These are phyloP conservation scores for Heliconius ethilla DNA, from an alignment of 2,888 invertebrate species.

Conservation along the genomic window DNA sequence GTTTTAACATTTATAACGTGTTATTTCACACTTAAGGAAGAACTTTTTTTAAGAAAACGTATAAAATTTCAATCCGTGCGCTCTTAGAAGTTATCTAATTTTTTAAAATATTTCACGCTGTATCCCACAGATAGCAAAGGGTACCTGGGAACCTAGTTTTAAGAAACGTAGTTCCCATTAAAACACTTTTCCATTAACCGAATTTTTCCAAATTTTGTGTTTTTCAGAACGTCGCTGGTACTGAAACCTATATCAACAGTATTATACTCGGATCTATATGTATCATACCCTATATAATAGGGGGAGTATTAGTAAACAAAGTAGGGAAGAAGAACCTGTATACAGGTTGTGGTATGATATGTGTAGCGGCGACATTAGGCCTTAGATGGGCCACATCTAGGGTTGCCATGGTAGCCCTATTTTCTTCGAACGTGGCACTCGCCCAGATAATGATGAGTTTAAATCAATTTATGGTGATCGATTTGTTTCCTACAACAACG, in stretches of 20 bases:
- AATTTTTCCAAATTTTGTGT: no score
- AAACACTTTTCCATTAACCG: no score
- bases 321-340: conserved; percentile 61
- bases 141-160: no score
- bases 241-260: conserved; percentile 59
- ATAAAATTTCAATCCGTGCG: no score
- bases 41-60: neutral
- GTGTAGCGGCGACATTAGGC: conserved; percentile 51
- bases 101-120: no score
- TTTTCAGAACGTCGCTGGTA: conserved; percentile 56
- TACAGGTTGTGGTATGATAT: conserved; percentile 48
- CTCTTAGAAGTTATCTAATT: no score
- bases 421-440: conserved; percentile 57
- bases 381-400: conserved; percentile 59
- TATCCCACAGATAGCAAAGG: no score
- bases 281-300: conserved; percentile 52
- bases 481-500: conserved; percentile 60
- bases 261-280: conserved; percentile 57
- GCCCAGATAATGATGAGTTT: conserved; percentile 58
- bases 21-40: neutral
- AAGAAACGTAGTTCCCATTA: no score
- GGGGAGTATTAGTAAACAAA: conserved; percentile 54
- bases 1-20: neutral
- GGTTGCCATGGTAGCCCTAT: conserved; percentile 56
- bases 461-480: conserved; percentile 54